Base-by-base conservation (phyloP, 2,888 invertebrate species). In the Polia nebulosa region DNA sequence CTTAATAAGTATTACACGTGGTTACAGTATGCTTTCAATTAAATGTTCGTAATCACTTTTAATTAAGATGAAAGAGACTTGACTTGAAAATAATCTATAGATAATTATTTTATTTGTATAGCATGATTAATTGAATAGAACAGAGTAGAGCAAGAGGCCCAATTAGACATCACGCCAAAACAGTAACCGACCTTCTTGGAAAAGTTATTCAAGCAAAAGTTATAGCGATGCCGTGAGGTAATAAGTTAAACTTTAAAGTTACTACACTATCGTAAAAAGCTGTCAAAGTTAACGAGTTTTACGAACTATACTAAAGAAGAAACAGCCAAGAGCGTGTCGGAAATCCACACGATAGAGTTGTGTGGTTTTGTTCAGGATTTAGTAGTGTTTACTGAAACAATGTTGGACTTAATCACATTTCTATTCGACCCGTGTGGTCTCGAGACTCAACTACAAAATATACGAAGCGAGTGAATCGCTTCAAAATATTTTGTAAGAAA, bases 1-100 rank as follows among this genome's bases (percentile, higher is more conserved):
- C 71, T 70, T 66, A 66, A 59, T 66, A 66, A 59, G 53, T 62
- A 44, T 65, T 49, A 75, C 70, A 65, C 63, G 69, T 76, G 60
- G 59, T 52, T 63, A 70, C 59, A 65, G 25, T 52, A 45, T 68
- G 62, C 47, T 29, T 51, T 63, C 22, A 64, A 80, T 61, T 51
- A 41, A 47, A 41, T 51, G 56, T 66, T 41, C 36, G 61, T 74
- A 63, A 75, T 67, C 47, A 75, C 45, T 51, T 73, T 41, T 56
- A 78, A 78, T 72, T 45, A 58, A 47, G n/a, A 29, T 53, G 27
- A 61, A 41, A 65, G 45, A 41, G 13, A 44, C 41, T 61, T 57
- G 27, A 32, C 49, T 36, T 47, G n/a, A 72, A 64, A 49, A 53
- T 65, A 47, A 78, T 76, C 32, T 51, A 62, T 29, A 2, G 20